Evolutionary conservation across 2,888 invertebrate genomes (phyloP).

Genomic region (Rhagophthalmus giganteus): DNA sequence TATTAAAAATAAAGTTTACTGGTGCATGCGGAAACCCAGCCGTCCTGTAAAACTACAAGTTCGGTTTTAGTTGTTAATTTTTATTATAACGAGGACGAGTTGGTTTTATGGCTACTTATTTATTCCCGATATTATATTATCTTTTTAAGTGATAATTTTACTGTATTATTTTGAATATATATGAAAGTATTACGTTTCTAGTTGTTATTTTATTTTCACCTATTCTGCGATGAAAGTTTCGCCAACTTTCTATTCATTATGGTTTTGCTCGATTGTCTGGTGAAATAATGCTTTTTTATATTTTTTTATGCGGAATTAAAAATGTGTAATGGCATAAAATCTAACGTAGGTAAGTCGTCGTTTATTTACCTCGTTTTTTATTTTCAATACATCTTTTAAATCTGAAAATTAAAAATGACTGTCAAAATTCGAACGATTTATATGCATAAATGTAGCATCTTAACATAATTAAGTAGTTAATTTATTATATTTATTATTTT

Average conservation of each 20-base stretch:
- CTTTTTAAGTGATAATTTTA: conserved; percentile 14
- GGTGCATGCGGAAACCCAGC: conserved; percentile 39
- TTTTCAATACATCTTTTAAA: too few relatives aligned
- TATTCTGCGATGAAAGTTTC: conserved; percentile 5
- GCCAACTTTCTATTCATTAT: conserved; percentile 13
- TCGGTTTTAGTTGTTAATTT: not conserved
- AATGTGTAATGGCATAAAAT: too few relatives aligned
- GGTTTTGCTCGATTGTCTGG: conserved; percentile 1
- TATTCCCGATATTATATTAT: conserved; percentile 8
- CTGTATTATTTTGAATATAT: conserved; percentile 20
- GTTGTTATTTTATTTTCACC: conserved; percentile 9
- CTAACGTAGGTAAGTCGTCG: too few relatives aligned
- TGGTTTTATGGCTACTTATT: conserved; percentile 7
- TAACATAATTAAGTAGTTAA: too few relatives aligned
- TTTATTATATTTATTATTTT: too few relatives aligned
- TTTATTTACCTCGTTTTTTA: too few relatives aligned
- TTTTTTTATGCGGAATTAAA: too few relatives aligned
- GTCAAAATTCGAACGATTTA: too few relatives aligned
- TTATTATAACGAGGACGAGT: not conserved
- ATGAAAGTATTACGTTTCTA: conserved; percentile 19
- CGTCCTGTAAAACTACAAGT: conserved; percentile 2
- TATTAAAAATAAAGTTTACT: conserved; percentile 40
- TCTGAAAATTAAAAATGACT: too few relatives aligned
- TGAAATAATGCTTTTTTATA: too few relatives aligned
- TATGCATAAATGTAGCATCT: too few relatives aligned